Evolutionary conservation across 2,113 vertebrate species (phyloP).

Genomic region (Oryctolagus cuniculus): mOryCun1.1 NC_091453.1:118424501-118425000

Average conservation of each 20-base stretch:
- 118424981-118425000: neutral
- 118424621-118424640: slow-evolving; percentile 9
- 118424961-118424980: neutral
- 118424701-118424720: slow-evolving; percentile 14
- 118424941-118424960: neutral
- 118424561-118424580: neutral
- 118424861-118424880: neutral
- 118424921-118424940: slow-evolving; percentile 19
- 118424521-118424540: neutral
- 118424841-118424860: neutral
- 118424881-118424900: neutral
- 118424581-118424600: neutral
- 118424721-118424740: neutral
- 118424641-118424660: slow-evolving; percentile 28
- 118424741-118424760: neutral
- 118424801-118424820: neutral
- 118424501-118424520: neutral
- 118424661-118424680: neutral
- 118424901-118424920: neutral
- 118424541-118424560: neutral
- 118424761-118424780: neutral
- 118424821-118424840: neutral
- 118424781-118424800: neutral
- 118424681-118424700: neutral
- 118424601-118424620: neutral